Percentiles rank a stretch among this genome's conserved stretches.
phyloP scores from a whole-genome alignment of 1,140 invertebrate species.

The Sweltsa coloradensis region DNA sequence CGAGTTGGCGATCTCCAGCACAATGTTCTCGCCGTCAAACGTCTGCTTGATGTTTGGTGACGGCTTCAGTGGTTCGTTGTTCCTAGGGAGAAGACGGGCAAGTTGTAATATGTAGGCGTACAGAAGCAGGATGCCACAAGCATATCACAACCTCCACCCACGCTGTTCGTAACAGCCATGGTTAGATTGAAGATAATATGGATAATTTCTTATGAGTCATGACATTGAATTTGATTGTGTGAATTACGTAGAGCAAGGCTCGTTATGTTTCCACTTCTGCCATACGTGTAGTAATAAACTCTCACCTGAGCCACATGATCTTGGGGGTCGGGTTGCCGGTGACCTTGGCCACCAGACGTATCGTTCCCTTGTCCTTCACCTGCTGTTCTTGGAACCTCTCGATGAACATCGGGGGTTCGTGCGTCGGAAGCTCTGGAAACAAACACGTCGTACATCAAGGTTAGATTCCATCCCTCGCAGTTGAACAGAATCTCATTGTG shows the following conservation, averaged over 20 bases:
- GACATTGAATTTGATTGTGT: too few species aligned
- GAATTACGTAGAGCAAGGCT: too few species aligned
- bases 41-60: slow-evolving; percentile 58
- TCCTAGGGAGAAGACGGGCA: slow-evolving; percentile 39
- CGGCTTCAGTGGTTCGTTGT: slow-evolving; percentile 67
- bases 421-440: slow-evolving; percentile 48
- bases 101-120: too few species aligned
- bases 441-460: too few species aligned
- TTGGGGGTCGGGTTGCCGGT: slow-evolving; percentile 76
- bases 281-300: too few species aligned
- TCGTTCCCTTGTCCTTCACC: slow-evolving; percentile 66
- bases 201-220: background rate
- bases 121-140: too few species aligned
- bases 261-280: too few species aligned
- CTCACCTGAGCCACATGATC: slow-evolving; percentile 71
- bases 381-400: slow-evolving; percentile 76
- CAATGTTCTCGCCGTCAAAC: slow-evolving; percentile 75
- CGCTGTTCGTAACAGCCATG: too few species aligned
- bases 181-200: background rate
- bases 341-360: slow-evolving; percentile 72
- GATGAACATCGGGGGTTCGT: slow-evolving; percentile 72
- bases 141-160: too few species aligned
- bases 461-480: too few species aligned
- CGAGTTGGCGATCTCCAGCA: slow-evolving; percentile 63
- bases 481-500: too few species aligned